Evolutionary conservation across 2,113 vertebrate genomes (phyloP).

Genomic region (Menidia beryllina): DNA sequence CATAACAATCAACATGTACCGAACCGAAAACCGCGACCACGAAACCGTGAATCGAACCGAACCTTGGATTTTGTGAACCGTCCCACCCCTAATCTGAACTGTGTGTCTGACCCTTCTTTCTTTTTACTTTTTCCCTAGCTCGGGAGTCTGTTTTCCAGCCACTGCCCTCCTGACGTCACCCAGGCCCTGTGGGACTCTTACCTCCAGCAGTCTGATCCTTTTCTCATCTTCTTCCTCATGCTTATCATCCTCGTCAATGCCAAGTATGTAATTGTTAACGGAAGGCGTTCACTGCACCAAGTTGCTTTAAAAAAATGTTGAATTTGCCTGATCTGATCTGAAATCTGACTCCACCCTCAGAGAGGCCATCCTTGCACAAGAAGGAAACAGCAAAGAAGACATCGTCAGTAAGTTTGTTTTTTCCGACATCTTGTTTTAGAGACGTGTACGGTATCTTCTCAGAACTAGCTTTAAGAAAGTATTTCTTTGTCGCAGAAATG

Average conservation of each 20-base stretch:
- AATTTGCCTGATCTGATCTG: background rate
- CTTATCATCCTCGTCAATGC: constrained; percentile 98
- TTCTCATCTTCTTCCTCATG: constrained; percentile 98
- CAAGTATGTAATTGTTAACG: constrained; percentile 85
- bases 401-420: constrained; percentile 89
- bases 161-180: constrained; percentile 90
- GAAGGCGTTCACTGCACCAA: background rate
- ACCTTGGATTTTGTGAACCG: too few species aligned
- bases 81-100: too few species aligned
- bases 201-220: constrained; percentile 95
- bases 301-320: too few species aligned
- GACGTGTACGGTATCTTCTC: background rate
- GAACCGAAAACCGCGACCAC: too few species aligned
- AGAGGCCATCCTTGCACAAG: constrained; percentile 89
- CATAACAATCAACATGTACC: too few species aligned
- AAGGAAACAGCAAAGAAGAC: constrained; percentile 88
- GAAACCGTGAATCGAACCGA: too few species aligned
- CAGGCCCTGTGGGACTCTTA: constrained; percentile 96
- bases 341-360: constrained; percentile 70
- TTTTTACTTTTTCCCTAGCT: constrained; percentile 79
- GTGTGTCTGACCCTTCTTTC: background rate
- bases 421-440: constrained; percentile 1
- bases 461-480: background rate
- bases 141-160: constrained; percentile 93
- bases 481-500: constrained; percentile 80